phyloP scores from a whole-genome alignment of 2,113 vertebrate genomes.

The Syrrhaptes paradoxus region DNA sequence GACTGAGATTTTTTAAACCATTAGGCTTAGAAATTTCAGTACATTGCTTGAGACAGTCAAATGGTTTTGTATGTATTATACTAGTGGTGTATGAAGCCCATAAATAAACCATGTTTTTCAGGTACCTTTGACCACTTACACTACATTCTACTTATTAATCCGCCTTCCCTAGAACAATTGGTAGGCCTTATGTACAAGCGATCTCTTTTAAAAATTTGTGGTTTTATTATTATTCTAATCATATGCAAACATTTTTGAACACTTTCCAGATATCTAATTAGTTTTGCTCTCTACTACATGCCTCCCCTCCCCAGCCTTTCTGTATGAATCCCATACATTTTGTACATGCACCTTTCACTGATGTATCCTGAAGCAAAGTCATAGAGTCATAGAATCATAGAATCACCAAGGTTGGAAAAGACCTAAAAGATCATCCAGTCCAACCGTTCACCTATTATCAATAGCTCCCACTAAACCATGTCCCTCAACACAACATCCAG shows the following conservation, averaged over 20 bases:
- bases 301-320: background rate
- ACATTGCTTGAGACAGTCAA: background rate
- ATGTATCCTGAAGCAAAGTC: background rate
- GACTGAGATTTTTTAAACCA: background rate
- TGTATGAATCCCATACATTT: background rate
- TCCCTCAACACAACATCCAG: too few relatives aligned
- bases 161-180: background rate
- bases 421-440: too few relatives aligned
- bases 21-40: background rate
- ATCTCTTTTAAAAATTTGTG: background rate
- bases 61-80: background rate
- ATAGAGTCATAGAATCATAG: too few relatives aligned
- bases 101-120: background rate
- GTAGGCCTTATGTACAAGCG: background rate
- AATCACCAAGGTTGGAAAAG: too few relatives aligned
- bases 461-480: too few relatives aligned
- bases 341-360: background rate
- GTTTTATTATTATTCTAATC: background rate
- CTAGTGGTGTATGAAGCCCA: background rate
- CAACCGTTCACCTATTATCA: too few relatives aligned
- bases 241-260: background rate
- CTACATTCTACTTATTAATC: background rate
- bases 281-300: background rate
- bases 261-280: background rate
- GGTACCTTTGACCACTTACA: background rate